Evolutionary conservation across 1,140 invertebrate species (phyloP).

Genomic region (Coptotermes formosanus): DNA sequence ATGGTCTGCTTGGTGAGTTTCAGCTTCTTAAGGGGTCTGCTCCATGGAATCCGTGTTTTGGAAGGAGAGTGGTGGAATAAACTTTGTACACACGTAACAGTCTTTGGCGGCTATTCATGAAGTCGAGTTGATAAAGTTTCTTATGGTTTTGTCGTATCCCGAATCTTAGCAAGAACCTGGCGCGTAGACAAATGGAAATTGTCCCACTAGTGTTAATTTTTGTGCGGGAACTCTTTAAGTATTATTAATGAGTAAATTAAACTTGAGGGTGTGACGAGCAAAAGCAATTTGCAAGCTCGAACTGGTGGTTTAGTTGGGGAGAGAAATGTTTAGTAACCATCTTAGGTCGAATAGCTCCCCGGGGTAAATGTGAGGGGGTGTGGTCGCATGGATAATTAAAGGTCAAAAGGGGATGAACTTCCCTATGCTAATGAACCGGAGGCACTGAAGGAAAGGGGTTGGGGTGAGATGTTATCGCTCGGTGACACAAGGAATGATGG

Average conservation of each 20-base stretch:
- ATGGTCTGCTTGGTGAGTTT: too few relatives aligned
- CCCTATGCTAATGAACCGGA: not conserved
- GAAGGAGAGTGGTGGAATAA: too few relatives aligned
- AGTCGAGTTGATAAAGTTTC: too few relatives aligned
- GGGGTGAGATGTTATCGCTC: not conserved
- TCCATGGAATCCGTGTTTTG: too few relatives aligned
- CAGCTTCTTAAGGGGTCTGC: too few relatives aligned
- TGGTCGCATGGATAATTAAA: conserved; percentile 9
- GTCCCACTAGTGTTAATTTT: not conserved
- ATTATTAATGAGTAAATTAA: conserved; percentile 11
- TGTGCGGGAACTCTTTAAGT: not conserved
- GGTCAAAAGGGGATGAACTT: conserved; percentile 4
- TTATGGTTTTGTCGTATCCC: not conserved
- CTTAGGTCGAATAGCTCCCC: not conserved
- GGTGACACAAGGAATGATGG: not conserved
- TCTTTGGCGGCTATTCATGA: too few relatives aligned
- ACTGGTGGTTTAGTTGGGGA: not conserved
- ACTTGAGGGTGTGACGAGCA: not conserved
- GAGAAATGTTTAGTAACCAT: not conserved
- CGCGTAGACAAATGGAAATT: not conserved
- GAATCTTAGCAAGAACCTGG: not conserved
- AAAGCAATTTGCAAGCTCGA: conserved; percentile 3
- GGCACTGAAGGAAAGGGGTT: not conserved
- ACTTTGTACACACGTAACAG: too few relatives aligned
- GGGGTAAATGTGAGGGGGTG: not conserved